These are phyloP conservation scores for Mallotus villosus DNA, from an alignment of 2,797 vertebrate species.

Conservation along the genomic window DNA sequence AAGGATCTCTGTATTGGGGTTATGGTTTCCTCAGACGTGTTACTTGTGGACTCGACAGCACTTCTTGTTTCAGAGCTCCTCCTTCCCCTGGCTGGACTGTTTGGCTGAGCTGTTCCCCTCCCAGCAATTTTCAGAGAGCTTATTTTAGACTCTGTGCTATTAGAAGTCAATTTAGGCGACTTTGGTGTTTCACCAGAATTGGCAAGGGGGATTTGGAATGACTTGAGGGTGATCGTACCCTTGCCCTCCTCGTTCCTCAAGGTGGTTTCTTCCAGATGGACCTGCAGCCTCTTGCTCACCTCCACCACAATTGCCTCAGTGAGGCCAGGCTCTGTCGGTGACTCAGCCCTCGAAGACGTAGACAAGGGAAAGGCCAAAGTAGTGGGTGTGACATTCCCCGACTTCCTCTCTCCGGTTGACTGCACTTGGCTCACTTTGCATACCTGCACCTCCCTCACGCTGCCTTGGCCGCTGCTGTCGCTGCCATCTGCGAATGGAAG, in stretches of 20 bases:
- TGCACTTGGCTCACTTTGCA: slow-evolving; percentile 33
- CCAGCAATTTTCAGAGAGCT: slow-evolving; percentile 50
- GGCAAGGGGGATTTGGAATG: slow-evolving; percentile 27
- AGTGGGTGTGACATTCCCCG: slow-evolving; percentile 43
- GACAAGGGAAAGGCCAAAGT: slow-evolving; percentile 1
- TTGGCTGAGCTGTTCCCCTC: slow-evolving; percentile 33
- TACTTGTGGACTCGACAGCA: slow-evolving; percentile 26
- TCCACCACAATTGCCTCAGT: slow-evolving; percentile 62
- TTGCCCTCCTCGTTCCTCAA: slow-evolving; percentile 22
- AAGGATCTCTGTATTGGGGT: slow-evolving; percentile 4
- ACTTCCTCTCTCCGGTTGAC: slow-evolving; percentile 32
- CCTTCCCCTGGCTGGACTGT: slow-evolving; percentile 21
- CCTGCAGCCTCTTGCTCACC: slow-evolving; percentile 66
- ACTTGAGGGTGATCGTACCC: slow-evolving; percentile 18
- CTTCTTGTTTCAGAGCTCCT: slow-evolving; percentile 37
- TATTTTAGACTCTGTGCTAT: slow-evolving; percentile 57
- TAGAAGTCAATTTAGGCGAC: slow-evolving; percentile 52
- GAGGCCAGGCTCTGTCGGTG: slow-evolving; percentile 36
- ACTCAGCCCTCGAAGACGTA: not conserved
- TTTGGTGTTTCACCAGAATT: slow-evolving; percentile 37
- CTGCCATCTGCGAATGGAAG: slow-evolving; percentile 74
- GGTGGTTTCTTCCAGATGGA: slow-evolving; percentile 59
- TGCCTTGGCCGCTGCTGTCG: slow-evolving; percentile 63
- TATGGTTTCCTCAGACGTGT: slow-evolving; percentile 31
- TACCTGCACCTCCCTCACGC: slow-evolving; percentile 64